These are phyloP conservation scores for Nothoprocta perdicaria DNA, from an alignment of 2,113 vertebrate species.

Conservation along the genomic window DNA sequence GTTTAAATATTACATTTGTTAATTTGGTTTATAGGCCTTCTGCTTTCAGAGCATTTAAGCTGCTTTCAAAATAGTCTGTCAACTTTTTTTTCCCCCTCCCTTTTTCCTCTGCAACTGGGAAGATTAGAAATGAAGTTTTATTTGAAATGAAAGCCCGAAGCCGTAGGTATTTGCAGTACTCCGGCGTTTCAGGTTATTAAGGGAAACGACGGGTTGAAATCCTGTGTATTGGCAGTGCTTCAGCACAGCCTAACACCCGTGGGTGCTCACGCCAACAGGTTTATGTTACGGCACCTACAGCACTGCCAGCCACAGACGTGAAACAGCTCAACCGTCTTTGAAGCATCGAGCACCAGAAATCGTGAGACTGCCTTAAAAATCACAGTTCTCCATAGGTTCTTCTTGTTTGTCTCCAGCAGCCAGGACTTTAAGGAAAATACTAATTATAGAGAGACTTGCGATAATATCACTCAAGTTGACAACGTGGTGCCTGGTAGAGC, in stretches of 20 bases:
- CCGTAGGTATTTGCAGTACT: neutral
- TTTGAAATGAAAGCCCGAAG: neutral
- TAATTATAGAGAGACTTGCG: neutral
- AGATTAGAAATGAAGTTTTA: neutral
- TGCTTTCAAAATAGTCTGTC: neutral
- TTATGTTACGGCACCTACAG: neutral
- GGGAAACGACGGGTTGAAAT: neutral
- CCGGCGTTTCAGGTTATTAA: neutral
- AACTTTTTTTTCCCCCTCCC: neutral
- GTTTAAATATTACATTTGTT: slow-evolving; percentile 22
- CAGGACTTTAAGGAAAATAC: neutral
- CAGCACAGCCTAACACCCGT: neutral
- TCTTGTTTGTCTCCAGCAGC: slow-evolving; percentile 17
- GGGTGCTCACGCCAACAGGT: neutral
- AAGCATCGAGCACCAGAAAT: neutral
- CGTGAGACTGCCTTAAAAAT: neutral
- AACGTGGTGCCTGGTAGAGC: accelerated
- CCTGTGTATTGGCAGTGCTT: neutral
- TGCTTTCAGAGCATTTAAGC: neutral
- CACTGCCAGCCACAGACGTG: neutral
- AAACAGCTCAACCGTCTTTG: neutral
- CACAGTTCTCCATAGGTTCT: neutral
- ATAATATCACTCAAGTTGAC: neutral
- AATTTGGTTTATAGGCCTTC: slow-evolving; percentile 19
- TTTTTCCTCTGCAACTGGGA: neutral